phyloP scores from a whole-genome alignment of 2,888 invertebrate genomes.

The Allolobophora icterica region DNA sequence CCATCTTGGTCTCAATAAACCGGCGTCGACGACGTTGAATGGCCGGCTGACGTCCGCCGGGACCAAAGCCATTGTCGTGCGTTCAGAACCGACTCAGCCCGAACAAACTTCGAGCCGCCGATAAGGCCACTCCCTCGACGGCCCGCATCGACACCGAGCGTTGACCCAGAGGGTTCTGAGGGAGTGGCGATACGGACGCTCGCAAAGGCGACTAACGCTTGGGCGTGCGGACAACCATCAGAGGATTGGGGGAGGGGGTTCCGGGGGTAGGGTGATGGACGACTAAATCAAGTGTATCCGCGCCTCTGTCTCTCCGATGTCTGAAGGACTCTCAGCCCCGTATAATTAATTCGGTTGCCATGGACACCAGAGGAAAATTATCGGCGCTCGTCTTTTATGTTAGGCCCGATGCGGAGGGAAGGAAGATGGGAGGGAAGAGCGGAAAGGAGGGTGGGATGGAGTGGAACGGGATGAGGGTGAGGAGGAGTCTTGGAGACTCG shows the following conservation, averaged over 20 bases:
- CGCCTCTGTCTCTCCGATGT: background rate
- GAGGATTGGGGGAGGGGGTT: background rate
- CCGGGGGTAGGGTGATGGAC: background rate
- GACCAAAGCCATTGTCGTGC: background rate
- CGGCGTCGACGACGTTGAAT: background rate
- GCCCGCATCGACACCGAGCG: conserved; percentile 17
- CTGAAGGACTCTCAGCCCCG: background rate
- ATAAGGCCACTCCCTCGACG: conserved; percentile 4
- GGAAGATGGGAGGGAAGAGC: background rate
- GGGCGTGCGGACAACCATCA: background rate
- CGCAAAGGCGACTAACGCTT: too few species aligned
- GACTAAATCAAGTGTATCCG: background rate
- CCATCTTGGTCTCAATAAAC: background rate
- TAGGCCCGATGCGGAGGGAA: background rate
- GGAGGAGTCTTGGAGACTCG: background rate
- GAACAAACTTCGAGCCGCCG: conserved; percentile 3
- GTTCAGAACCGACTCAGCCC: background rate
- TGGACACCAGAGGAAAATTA: conserved; percentile 17
- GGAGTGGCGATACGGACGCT: conserved; percentile 8
- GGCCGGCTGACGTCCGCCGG: background rate
- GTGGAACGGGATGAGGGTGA: background rate
- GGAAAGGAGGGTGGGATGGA: background rate
- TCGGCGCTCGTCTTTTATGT: conserved; percentile 17
- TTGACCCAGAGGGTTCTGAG: conserved; percentile 10
- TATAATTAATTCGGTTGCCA: conserved; percentile 26